These are phyloP conservation scores for Stercorarius parasiticus DNA, from an alignment of 2,113 vertebrate genomes.

Conservation along the genomic window DNA sequence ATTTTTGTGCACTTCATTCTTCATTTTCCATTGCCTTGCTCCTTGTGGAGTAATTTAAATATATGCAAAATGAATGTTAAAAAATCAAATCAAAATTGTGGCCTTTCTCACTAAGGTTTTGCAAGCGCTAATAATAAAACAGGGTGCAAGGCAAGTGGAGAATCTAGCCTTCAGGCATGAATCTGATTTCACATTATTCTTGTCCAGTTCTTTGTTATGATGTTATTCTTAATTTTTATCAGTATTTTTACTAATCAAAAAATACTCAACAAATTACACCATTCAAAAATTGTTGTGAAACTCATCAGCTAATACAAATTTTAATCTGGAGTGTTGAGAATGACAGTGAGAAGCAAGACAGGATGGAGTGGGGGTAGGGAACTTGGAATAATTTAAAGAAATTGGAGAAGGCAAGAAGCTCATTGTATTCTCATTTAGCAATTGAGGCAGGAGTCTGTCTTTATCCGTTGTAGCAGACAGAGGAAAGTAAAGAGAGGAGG, in stretches of 20 bases:
- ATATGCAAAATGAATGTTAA: slow-evolving; percentile 1
- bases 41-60: slow-evolving; percentile 16
- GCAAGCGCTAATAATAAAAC: slow-evolving; percentile 5
- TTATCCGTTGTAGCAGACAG: neutral
- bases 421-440: neutral
- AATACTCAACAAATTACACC: neutral
- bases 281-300: neutral
- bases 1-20: neutral
- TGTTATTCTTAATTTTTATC: neutral
- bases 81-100: neutral
- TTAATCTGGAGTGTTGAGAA: neutral
- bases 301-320: neutral
- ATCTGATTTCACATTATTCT: neutral
- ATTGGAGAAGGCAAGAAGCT: neutral
- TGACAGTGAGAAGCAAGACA: neutral
- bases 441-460: neutral
- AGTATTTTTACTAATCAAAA: neutral
- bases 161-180: neutral
- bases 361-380: neutral
- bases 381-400: neutral
- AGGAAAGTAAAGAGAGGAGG: neutral
- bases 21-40: neutral
- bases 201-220: neutral
- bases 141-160: neutral
- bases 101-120: neutral